Percentiles rank a stretch among this genome's conserved stretches.
Conservation (phyloP, 2,888 invertebrate genomes). For the Eurytoma californica region DNA sequence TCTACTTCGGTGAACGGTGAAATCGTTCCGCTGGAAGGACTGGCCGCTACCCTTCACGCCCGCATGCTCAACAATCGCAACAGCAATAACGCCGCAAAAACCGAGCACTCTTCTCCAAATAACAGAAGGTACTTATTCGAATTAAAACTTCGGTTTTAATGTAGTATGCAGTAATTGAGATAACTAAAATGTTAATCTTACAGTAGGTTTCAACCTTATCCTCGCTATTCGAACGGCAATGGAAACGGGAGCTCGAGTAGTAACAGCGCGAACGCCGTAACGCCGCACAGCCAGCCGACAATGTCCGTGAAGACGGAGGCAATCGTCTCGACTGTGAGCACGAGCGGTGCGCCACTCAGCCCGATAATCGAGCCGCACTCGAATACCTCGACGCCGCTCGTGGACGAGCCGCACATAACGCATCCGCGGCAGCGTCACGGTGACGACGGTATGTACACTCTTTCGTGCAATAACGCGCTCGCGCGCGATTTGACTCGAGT, state of each 20-base stretch:
- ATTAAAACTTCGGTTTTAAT: neutral
- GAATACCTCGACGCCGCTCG: slow-evolving; percentile 80
- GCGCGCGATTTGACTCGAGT: slow-evolving; percentile 32
- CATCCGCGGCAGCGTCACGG: slow-evolving; percentile 71
- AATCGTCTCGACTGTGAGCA: slow-evolving; percentile 69
- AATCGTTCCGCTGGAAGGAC: slow-evolving; percentile 78
- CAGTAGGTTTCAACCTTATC: slow-evolving; percentile 71
- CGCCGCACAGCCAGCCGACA: slow-evolving; percentile 68
- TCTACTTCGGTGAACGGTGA: slow-evolving; percentile 68
- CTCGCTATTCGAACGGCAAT: slow-evolving; percentile 65
- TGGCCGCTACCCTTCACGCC: slow-evolving; percentile 89
- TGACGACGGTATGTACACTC: slow-evolving; percentile 70
- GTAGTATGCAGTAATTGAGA: neutral
- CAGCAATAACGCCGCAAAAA: slow-evolving; percentile 64
- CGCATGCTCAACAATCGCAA: slow-evolving; percentile 83
- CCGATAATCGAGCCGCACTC: slow-evolving; percentile 81
- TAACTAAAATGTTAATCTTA: neutral
- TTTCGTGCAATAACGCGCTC: slow-evolving; percentile 5
- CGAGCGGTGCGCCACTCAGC: slow-evolving; percentile 77
- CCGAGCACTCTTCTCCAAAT: slow-evolving; percentile 63
- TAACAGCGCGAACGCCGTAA: slow-evolving; percentile 63
- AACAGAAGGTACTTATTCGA: slow-evolving; percentile 63
- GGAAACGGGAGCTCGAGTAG: slow-evolving; percentile 60
- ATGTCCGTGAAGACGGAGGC: slow-evolving; percentile 69
- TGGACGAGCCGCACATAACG: slow-evolving; percentile 76